phyloP scores from a whole-genome alignment of 2,797 vertebrate species.

The Hoplostethus atlanticus region DNA sequence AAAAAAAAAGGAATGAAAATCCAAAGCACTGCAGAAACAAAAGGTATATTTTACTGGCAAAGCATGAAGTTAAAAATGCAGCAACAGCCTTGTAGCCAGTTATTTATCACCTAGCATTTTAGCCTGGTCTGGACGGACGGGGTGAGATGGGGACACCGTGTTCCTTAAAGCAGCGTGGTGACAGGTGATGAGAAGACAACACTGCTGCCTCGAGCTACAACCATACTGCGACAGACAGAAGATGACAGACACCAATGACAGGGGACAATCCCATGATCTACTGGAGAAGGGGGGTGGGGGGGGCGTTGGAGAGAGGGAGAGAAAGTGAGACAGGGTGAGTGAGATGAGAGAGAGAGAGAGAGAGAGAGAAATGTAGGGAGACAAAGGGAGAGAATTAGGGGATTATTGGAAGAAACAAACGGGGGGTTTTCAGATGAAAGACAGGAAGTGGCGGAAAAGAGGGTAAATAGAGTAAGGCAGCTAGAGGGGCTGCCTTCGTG shows the following conservation, averaged over 20 bases:
- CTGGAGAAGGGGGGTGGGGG: neutral
- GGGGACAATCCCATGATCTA: conserved; percentile 32
- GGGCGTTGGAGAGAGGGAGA: neutral
- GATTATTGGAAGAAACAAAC: conserved; percentile 52
- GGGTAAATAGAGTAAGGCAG: conserved; percentile 41
- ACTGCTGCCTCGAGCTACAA: conserved; percentile 45
- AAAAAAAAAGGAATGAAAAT: neutral
- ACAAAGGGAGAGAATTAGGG: conserved; percentile 34
- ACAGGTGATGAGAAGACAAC: conserved; percentile 52
- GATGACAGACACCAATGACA: conserved; percentile 55
- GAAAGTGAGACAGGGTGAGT: neutral
- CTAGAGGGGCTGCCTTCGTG: conserved; percentile 5
- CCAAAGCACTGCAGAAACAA: neutral
- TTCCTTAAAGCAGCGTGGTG: conserved; percentile 19
- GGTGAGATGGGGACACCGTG: neutral
- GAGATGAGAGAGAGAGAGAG: conserved; percentile 1
- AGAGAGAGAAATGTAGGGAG: conserved; percentile 28
- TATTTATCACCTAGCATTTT: too few relatives aligned
- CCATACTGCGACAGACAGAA: conserved; percentile 14
- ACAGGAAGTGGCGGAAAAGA: conserved; percentile 21
- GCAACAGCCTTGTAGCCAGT: too few relatives aligned
- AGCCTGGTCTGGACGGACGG: conserved; percentile 7
- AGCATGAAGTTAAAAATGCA: too few relatives aligned
- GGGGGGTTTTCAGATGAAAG: conserved; percentile 57
- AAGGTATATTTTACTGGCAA: too few relatives aligned